Conservation (phyloP, 2,797 vertebrate genomes). For the Acrossocheilus fasciatus region DNA sequence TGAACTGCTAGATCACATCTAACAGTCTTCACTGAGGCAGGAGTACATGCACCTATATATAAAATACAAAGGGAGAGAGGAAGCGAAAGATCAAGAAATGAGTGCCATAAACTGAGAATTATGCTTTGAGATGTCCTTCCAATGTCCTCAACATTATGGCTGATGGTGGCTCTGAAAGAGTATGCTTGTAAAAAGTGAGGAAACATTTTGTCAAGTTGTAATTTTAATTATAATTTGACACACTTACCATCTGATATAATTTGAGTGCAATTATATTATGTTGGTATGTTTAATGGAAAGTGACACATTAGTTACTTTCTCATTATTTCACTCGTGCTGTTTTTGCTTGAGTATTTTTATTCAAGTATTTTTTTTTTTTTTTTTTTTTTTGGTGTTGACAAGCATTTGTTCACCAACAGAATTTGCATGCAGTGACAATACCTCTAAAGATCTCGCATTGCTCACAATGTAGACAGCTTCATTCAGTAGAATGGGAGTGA, state of each 20-base stretch:
- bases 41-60: slow-evolving; percentile 17
- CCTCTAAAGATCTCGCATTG: not conserved
- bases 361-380: not conserved
- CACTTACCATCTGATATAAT: not conserved
- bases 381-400: not conserved
- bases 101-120: not conserved
- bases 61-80: slow-evolving; percentile 14
- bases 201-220: slow-evolving; percentile 23
- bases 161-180: not conserved
- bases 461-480: not conserved
- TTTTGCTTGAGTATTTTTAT: not conserved
- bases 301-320: not conserved
- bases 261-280: slow-evolving; percentile 21
- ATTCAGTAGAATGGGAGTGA: not conserved
- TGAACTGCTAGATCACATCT: slow-evolving; percentile 43
- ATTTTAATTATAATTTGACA: slow-evolving; percentile 16
- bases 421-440: not conserved
- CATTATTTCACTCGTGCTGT: not conserved
- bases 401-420: slow-evolving; percentile 10
- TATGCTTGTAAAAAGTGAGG: slow-evolving; percentile 14
- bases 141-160: not conserved
- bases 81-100: slow-evolving; percentile 30
- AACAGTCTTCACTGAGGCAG: slow-evolving; percentile 18
- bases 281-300: slow-evolving; percentile 5
- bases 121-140: slow-evolving; percentile 1